Evolutionary conservation across 2,888 invertebrate genomes (phyloP).

Genomic region (Conus canariensis): DNA sequence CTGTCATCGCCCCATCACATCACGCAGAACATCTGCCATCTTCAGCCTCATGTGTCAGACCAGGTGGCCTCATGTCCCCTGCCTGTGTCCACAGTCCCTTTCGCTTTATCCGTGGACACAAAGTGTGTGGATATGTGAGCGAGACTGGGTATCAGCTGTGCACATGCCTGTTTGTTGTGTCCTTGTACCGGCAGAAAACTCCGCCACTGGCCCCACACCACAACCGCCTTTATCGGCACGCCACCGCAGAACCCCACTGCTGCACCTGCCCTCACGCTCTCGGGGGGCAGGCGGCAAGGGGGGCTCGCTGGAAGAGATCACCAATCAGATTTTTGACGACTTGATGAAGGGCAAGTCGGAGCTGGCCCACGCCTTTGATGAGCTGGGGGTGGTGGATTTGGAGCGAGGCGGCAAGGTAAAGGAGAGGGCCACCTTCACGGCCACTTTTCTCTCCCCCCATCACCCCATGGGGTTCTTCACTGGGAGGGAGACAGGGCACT

Average conservation of each 20-base stretch:
- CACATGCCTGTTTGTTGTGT: slow-evolving; percentile 33
- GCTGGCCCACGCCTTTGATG: slow-evolving; percentile 73
- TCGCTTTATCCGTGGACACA: too few relatives aligned
- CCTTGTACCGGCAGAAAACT: slow-evolving; percentile 32
- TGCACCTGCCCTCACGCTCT: slow-evolving; percentile 31
- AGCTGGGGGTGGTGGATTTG: slow-evolving; percentile 73
- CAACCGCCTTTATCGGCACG: slow-evolving; percentile 18
- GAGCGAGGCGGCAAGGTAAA: slow-evolving; percentile 50
- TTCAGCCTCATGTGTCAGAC: too few relatives aligned
- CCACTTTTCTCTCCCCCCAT: not conserved
- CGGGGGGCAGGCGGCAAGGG: slow-evolving; percentile 35
- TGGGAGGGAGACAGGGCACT: not conserved
- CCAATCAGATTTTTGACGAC: slow-evolving; percentile 73
- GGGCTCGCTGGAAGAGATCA: slow-evolving; percentile 68
- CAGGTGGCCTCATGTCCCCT: too few relatives aligned
- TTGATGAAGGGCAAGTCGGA: slow-evolving; percentile 71
- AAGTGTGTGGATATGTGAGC: too few relatives aligned
- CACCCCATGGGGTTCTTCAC: not conserved
- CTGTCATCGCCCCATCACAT: too few relatives aligned
- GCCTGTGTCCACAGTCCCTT: too few relatives aligned
- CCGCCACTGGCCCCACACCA: not conserved
- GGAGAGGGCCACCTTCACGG: not conserved
- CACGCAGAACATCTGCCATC: too few relatives aligned
- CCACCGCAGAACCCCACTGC: slow-evolving; percentile 42
- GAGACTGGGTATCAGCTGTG: too few relatives aligned